Base-by-base conservation (phyloP, 2,888 invertebrate genomes). In the Phasia obesa region DNA sequence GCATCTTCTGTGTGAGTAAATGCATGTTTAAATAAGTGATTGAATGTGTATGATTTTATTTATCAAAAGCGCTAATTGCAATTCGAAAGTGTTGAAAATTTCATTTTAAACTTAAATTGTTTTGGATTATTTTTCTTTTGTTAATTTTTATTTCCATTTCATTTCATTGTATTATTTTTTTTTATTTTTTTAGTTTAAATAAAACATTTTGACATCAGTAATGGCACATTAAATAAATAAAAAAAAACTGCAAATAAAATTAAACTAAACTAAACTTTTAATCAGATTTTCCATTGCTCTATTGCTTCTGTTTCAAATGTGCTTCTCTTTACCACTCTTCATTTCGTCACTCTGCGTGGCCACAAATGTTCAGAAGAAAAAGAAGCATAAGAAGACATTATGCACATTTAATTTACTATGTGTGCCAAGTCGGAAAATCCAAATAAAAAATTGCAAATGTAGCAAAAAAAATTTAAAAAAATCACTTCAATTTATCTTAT, bases 41-140 rank as follows among this genome's bases (percentile, higher is more conserved):
- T 42, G 44, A 60, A 60, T 60, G 74, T 60, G 59, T 15, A 44
- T 81, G 53, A 55, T 79, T 83, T 78, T 75, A 83, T 79, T 60
- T 75, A 75, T 49, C 59, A 70, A 79, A 78, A 71, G 82, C 70
- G 67, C 42, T 73, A 83, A 79, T 79, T 83, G 83, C 71, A 79
- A 76, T 83, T 73, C 60, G 83, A 83, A 83, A 83, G 83, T 83
- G 79, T 76, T 76, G 76, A 79, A 83, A 79, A 71, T 75, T 35
- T 42, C 51, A 76, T 55, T 75, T 67, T 53, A 59, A 74, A 59
- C n/a, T 38, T 44, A 27, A 60, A 59, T 51, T 51, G 27, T 31
- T 65, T 78, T 21, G 6, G n/a, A 17, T 47, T 44, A 19, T 25
- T 62, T 77, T 70, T 47, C 31, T 62, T 62, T 70, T 44, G 13